Evolutionary conservation across 2,888 invertebrate genomes (phyloP).

Genomic region (Trachelus tabidus): DNA sequence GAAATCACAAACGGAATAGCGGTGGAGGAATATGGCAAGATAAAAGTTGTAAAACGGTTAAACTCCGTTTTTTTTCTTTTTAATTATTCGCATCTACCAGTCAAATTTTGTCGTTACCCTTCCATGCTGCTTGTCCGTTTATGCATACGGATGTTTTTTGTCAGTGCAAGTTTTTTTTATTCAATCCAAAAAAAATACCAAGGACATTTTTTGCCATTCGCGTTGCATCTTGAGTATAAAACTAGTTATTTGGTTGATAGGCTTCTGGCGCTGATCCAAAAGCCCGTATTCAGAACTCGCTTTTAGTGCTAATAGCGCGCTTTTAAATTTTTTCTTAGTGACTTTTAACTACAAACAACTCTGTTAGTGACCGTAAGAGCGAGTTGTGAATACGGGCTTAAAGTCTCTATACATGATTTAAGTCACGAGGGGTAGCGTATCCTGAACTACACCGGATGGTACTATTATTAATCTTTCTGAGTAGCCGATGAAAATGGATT

Average conservation of each 20-base stretch:
- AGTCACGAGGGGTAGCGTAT: conserved; percentile 24
- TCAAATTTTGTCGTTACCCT: background rate
- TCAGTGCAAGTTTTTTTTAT: background rate
- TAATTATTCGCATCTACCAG: background rate
- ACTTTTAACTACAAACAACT: too few relatives aligned
- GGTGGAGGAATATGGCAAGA: background rate
- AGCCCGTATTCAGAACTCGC: too few relatives aligned
- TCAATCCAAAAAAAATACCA: background rate
- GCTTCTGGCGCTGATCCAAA: background rate
- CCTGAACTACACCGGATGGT: conserved; percentile 31
- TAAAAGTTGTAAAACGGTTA: background rate
- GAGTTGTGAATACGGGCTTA: too few relatives aligned
- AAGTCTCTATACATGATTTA: background rate
- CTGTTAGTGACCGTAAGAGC: too few relatives aligned
- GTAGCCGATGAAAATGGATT: conserved; percentile 30
- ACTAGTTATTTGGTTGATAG: background rate
- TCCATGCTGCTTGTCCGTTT: background rate
- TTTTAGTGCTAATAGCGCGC: too few relatives aligned
- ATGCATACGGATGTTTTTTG: background rate
- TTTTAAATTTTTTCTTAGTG: too few relatives aligned
- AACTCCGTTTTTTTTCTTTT: too few relatives aligned
- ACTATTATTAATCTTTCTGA: conserved; percentile 23
- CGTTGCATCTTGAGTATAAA: background rate
- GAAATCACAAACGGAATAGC: conserved; percentile 47
- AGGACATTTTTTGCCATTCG: background rate